phyloP scores from a whole-genome alignment of 2,113 vertebrate genomes.

The Argyrosomus japonicus region DNA sequence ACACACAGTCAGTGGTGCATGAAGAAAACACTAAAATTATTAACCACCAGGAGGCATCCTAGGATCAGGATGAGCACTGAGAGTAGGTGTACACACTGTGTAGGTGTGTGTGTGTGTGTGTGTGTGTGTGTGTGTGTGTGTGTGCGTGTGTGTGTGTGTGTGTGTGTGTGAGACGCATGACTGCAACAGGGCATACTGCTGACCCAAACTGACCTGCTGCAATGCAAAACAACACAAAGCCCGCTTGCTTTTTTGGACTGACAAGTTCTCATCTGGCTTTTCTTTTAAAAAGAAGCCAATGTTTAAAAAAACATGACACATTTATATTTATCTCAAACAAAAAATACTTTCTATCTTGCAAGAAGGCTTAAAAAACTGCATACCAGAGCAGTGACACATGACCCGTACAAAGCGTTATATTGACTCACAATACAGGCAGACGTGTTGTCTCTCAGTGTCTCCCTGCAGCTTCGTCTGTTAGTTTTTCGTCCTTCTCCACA shows the following conservation, averaged over 20 bases:
- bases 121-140: too few species aligned
- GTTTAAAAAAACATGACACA: neutral
- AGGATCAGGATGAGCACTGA: neutral
- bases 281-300: too few species aligned
- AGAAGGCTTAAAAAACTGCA: neutral
- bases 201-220: neutral
- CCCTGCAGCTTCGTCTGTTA: neutral
- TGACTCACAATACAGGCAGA: neutral
- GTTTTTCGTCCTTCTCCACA: neutral
- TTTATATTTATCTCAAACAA: neutral
- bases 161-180: too few species aligned
- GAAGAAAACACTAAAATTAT: neutral
- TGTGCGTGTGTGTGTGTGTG: neutral
- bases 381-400: neutral
- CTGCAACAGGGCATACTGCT: neutral
- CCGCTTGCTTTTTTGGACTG: neutral
- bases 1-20: neutral
- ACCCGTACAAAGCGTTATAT: neutral
- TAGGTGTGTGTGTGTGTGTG: neutral
- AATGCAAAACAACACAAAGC: neutral
- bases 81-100: too few species aligned
- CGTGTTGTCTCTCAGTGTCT: neutral
- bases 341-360: too few species aligned
- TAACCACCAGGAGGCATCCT: slow-evolving; percentile 30
- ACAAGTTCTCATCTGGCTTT: neutral